Percentiles rank a stretch among this genome's conserved stretches.
phyloP scores from a whole-genome alignment of 2,888 invertebrate species.

The Plebejus argus region DNA sequence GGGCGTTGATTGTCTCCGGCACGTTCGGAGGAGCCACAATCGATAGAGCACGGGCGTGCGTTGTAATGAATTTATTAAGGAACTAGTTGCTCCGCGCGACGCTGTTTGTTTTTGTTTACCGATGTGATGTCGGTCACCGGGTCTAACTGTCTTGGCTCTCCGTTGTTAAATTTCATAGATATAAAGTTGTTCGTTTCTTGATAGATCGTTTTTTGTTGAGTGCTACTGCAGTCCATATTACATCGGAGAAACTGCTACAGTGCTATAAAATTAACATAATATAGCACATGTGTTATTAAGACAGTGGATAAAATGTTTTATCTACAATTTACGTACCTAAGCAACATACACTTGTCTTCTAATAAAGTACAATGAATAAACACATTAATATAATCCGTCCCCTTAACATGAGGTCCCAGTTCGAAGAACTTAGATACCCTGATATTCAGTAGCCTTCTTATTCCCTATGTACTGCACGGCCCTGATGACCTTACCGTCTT shows the following conservation, averaged over 20 bases:
- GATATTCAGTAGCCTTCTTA: background rate
- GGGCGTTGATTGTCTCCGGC: conserved; percentile 77
- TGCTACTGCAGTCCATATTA: too few species aligned
- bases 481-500: conserved; percentile 23
- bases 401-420: background rate
- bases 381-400: background rate
- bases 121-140: background rate
- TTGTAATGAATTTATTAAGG: conserved; percentile 79
- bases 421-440: background rate
- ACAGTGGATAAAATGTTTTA: too few species aligned
- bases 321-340: too few species aligned
- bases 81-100: conserved; percentile 57
- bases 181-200: background rate
- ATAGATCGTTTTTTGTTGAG: background rate
- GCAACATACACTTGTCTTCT: background rate
- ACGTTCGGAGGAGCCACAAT: conserved; percentile 79
- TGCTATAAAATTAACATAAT: too few species aligned
- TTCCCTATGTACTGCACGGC: background rate
- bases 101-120: conserved; percentile 42
- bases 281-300: too few species aligned
- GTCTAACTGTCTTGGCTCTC: background rate
- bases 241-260: too few species aligned
- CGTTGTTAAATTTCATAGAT: background rate
- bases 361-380: background rate
- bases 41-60: conserved; percentile 80